Evolutionary conservation across 2,888 invertebrate genomes (phyloP).

Genomic region (Rhorus exstirpatorius): DNA sequence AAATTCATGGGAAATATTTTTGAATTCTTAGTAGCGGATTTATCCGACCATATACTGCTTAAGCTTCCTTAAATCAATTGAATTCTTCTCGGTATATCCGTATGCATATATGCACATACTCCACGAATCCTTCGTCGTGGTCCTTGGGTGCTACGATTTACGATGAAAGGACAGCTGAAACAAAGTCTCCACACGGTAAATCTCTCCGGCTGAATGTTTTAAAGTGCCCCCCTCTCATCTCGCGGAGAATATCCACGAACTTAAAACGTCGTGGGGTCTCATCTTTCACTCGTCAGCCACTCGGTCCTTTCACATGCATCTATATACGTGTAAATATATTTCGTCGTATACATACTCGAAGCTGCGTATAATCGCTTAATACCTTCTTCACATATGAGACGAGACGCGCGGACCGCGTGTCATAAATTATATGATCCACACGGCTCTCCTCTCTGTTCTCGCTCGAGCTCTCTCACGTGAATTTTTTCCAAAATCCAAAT

Average conservation of each 20-base stretch:
- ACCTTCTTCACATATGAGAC: constrained; percentile 58
- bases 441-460: not conserved
- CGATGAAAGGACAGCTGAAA: constrained; percentile 72
- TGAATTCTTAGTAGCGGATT: not conserved
- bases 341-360: constrained; percentile 46
- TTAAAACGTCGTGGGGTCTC: constrained; percentile 49
- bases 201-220: constrained; percentile 70
- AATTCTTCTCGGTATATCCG: constrained; percentile 35
- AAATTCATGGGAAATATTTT: too few relatives aligned
- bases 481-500: constrained; percentile 2
- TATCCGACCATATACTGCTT: not conserved
- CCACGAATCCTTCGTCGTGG: constrained; percentile 49
- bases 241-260: constrained; percentile 51
- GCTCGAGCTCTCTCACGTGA: not conserved
- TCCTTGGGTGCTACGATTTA: constrained; percentile 67
- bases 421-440: constrained; percentile 60
- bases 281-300: constrained; percentile 60
- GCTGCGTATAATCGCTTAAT: constrained; percentile 59
- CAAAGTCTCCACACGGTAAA: constrained; percentile 70
- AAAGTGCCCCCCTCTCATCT: constrained; percentile 33
- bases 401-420: constrained; percentile 60
- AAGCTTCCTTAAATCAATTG: constrained; percentile 15
- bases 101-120: constrained; percentile 29
- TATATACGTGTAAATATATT: constrained; percentile 9
- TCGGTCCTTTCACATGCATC: constrained; percentile 15